Conservation (phyloP, 1,140 invertebrate genomes). For the Anadara kagoshimensis region DNA sequence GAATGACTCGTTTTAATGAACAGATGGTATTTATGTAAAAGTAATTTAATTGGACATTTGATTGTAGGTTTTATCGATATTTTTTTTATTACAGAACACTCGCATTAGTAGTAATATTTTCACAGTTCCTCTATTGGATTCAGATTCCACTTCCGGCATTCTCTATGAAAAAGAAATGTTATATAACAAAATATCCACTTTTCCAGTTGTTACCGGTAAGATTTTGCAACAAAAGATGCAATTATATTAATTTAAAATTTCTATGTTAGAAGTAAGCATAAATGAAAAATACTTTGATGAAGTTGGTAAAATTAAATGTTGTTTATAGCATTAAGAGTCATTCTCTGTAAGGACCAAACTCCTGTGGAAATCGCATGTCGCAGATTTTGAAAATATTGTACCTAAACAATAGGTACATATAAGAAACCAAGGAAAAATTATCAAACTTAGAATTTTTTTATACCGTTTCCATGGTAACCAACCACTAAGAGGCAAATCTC, state of each 20-base stretch:
- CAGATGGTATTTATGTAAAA: too few relatives aligned
- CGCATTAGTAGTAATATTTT: constrained; percentile 41
- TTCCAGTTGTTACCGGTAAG: constrained; percentile 54
- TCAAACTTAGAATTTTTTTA: too few relatives aligned
- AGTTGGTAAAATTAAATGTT: not conserved
- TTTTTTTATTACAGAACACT: constrained; percentile 55
- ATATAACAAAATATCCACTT: constrained; percentile 37
- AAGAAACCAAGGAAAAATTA: too few relatives aligned
- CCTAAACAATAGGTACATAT: too few relatives aligned
- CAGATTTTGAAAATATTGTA: too few relatives aligned
- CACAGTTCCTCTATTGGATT: constrained; percentile 39
- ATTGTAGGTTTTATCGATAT: too few relatives aligned
- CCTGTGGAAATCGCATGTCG: too few relatives aligned
- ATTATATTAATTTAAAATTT: not conserved
- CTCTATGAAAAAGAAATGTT: constrained; percentile 28
- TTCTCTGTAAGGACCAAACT: too few relatives aligned
- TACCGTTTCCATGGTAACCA: not conserved
- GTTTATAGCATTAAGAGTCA: too few relatives aligned
- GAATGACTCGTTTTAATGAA: too few relatives aligned
- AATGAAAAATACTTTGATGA: not conserved
- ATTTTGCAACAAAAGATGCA: not conserved
- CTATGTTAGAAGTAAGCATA: not conserved
- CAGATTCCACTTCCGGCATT: constrained; percentile 41
- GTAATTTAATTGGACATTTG: too few relatives aligned
- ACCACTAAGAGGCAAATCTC: not conserved